Evolutionary conservation across 2,797 vertebrate species (phyloP).

Genomic region (Hydrolagus colliei): DNA sequence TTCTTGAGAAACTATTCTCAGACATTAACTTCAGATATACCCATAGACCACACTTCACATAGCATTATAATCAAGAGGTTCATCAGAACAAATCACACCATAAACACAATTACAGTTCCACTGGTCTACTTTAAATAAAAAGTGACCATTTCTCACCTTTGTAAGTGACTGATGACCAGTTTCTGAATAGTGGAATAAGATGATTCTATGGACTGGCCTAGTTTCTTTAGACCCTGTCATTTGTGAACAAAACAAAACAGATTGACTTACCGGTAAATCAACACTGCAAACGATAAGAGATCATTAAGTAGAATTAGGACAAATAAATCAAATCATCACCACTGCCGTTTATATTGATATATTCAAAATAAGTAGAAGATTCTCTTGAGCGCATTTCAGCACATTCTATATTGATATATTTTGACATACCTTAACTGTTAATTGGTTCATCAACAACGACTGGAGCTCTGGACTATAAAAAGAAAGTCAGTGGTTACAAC

Average conservation of each 20-base stretch:
- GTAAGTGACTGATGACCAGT: constrained; percentile 91
- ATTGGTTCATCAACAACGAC: constrained; percentile 89
- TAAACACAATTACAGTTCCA: background rate
- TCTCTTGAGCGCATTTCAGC: background rate
- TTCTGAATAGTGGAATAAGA: constrained; percentile 97
- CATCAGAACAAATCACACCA: background rate
- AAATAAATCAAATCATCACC: background rate
- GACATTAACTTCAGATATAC: background rate
- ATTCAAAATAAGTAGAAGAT: background rate
- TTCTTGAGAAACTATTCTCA: background rate
- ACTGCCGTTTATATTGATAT: background rate
- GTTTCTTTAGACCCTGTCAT: constrained; percentile 86
- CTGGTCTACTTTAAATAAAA: background rate
- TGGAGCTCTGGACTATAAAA: constrained; percentile 79
- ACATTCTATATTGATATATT: background rate
- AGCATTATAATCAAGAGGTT: background rate
- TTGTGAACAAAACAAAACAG: background rate
- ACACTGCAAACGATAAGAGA: constrained; percentile 4
- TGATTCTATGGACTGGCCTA: constrained; percentile 93
- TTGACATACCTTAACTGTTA: constrained; percentile 83
- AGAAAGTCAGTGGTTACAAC: background rate
- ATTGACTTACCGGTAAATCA: background rate
- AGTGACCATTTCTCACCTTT: constrained; percentile 64
- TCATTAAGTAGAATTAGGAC: background rate
- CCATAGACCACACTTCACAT: background rate